Evolutionary conservation across 2,113 vertebrate genomes (phyloP).

Genomic region (Paracanthobrama guichenoti): DNA sequence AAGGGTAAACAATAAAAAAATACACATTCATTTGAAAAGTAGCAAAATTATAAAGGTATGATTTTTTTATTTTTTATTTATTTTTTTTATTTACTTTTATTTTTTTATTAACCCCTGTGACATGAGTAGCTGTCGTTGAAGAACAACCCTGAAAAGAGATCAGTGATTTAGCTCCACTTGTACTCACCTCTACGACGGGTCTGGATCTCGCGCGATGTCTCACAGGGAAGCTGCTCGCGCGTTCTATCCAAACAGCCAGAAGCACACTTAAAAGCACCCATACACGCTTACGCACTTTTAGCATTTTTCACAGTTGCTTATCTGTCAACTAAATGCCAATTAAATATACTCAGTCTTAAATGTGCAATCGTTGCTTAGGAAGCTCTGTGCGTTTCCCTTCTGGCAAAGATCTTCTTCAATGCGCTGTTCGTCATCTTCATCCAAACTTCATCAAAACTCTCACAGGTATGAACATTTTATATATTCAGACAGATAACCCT

Average conservation of each 20-base stretch:
- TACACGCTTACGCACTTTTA: constrained; percentile 63
- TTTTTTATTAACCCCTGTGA: background rate
- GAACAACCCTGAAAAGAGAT: background rate
- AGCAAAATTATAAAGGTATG: background rate
- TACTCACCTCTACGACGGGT: constrained; percentile 72
- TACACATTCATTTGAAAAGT: background rate
- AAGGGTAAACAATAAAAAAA: too few species aligned
- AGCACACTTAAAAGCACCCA: constrained; percentile 70
- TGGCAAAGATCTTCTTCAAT: background rate
- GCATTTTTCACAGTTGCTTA: constrained; percentile 66
- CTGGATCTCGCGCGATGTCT: constrained; percentile 69
- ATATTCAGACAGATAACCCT: background rate
- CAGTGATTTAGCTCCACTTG: too few species aligned
- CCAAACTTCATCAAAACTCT: background rate
- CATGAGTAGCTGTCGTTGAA: background rate
- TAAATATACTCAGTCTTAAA: background rate
- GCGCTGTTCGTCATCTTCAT: constrained; percentile 12
- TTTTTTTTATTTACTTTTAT: too few species aligned
- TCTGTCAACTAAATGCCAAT: background rate
- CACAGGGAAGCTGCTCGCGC: constrained; percentile 75
- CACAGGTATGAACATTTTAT: background rate
- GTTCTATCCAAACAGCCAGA: constrained; percentile 67
- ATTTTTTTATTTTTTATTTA: too few species aligned
- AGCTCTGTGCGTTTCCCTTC: background rate
- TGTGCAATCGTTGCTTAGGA: background rate